phyloP scores from a whole-genome alignment of 2,113 vertebrate genomes.

The Dasyornis broadbenti region DNA sequence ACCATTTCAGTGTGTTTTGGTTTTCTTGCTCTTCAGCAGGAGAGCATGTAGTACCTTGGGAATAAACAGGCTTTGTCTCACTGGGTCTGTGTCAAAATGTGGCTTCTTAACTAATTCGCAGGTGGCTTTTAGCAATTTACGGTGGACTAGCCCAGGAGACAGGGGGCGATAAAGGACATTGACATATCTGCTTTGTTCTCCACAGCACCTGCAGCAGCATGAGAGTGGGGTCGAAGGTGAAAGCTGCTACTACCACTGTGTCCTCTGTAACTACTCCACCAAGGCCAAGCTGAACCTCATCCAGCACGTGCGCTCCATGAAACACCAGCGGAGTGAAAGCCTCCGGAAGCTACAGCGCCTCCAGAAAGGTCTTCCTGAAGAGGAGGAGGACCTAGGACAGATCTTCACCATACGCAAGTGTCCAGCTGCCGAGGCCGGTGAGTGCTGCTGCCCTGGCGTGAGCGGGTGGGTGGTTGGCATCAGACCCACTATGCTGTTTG shows the following conservation, averaged over 20 bases:
- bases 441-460: conserved; percentile 16
- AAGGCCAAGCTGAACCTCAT: conserved; percentile 99
- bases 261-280: conserved; percentile 95
- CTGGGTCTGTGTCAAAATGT: background rate
- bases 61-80: background rate
- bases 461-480: accelerated
- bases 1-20: background rate
- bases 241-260: conserved; percentile 95
- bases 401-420: conserved; percentile 97
- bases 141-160: background rate
- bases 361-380: conserved; percentile 94
- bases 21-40: background rate
- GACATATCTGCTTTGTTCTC: conserved; percentile 6
- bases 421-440: conserved; percentile 86
- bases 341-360: conserved; percentile 92
- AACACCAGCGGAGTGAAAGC: conserved; percentile 96
- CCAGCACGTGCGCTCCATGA: conserved; percentile 98
- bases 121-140: background rate
- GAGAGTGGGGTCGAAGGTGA: conserved; percentile 92
- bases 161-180: background rate
- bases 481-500: accelerated
- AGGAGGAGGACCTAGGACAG: conserved; percentile 89
- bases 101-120: background rate
- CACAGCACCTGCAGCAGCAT: conserved; percentile 96
- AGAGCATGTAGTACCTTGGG: background rate